phyloP scores from a whole-genome alignment of 2,797 vertebrate species.

The Hippocampus kuda region DNA sequence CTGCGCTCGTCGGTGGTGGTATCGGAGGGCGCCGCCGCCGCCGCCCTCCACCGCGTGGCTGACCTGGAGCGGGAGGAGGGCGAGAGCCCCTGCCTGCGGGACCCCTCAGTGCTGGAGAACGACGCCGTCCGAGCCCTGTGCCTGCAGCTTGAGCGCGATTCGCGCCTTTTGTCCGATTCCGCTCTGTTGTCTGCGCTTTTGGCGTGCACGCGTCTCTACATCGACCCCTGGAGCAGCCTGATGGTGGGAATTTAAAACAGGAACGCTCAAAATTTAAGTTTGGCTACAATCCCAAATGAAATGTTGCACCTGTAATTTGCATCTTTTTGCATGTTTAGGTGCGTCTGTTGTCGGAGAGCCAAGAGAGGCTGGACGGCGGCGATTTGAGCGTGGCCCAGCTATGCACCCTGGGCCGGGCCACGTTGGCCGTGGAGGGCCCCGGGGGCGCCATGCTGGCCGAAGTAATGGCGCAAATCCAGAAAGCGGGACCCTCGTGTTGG shows the following conservation, averaged over 20 bases:
- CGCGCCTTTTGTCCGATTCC: conserved; percentile 58
- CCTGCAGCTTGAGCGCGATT: conserved; percentile 68
- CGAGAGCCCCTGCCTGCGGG: conserved; percentile 31
- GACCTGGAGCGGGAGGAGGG: conserved; percentile 64
- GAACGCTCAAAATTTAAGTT: background rate
- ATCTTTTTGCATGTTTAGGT: background rate
- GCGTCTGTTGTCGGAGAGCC: conserved; percentile 71
- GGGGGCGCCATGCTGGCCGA: conserved; percentile 47
- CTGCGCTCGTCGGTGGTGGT: conserved; percentile 56
- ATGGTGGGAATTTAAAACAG: conserved; percentile 35
- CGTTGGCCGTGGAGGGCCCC: conserved; percentile 67
- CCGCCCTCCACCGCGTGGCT: conserved; percentile 71
- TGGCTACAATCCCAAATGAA: too few relatives aligned
- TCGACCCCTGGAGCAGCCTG: conserved; percentile 71
- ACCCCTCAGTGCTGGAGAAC: conserved; percentile 61
- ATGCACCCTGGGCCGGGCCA: conserved; percentile 69
- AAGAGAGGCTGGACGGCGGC: conserved; percentile 62
- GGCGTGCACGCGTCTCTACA: conserved; percentile 67
- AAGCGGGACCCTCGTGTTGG: conserved; percentile 57
- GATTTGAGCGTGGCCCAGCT: conserved; percentile 60
- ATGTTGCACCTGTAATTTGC: background rate
- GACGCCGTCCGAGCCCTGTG: conserved; percentile 69
- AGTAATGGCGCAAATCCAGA: conserved; percentile 65
- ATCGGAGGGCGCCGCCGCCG: conserved; percentile 69
- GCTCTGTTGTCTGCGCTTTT: conserved; percentile 70